Conservation (phyloP, 2,797 vertebrate species). For the Alauda arvensis region DNA sequence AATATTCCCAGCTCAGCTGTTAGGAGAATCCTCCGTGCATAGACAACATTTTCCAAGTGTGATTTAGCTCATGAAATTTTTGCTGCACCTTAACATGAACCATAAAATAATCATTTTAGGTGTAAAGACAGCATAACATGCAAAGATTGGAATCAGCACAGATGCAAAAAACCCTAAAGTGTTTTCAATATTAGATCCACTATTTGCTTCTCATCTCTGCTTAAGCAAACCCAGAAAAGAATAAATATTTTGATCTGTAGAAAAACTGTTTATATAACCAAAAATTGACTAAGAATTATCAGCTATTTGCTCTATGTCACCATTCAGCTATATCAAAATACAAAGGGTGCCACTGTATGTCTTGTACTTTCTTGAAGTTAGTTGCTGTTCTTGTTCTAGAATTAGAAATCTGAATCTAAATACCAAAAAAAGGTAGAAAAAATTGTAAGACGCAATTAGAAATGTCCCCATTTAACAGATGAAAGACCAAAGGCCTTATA, state of each 20-base stretch:
- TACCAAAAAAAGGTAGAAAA: neutral
- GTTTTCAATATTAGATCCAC: neutral
- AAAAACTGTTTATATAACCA: neutral
- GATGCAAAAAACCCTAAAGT: neutral
- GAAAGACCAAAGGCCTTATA: neutral
- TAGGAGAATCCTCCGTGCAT: neutral
- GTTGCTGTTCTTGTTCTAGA: neutral
- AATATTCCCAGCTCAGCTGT: conserved; percentile 2
- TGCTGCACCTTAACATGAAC: neutral
- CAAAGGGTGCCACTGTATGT: neutral
- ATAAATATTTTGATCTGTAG: neutral
- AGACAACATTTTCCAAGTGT: neutral
- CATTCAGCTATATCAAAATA: neutral
- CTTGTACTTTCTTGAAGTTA: neutral
- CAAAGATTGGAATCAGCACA: neutral
- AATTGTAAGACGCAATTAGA: neutral
- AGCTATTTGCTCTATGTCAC: neutral
- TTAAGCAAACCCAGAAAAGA: neutral
- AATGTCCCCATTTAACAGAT: neutral
- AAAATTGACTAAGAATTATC: neutral
- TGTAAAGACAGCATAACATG: neutral
- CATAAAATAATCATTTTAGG: neutral
- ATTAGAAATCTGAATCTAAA: neutral
- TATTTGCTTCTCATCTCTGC: neutral
- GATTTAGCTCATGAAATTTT: conserved; percentile 6